Evolutionary conservation across 2,888 invertebrate genomes (phyloP), one percentile per base, ranked within the genome.

Genomic region (Eupeodes latifasciatus): DNA sequence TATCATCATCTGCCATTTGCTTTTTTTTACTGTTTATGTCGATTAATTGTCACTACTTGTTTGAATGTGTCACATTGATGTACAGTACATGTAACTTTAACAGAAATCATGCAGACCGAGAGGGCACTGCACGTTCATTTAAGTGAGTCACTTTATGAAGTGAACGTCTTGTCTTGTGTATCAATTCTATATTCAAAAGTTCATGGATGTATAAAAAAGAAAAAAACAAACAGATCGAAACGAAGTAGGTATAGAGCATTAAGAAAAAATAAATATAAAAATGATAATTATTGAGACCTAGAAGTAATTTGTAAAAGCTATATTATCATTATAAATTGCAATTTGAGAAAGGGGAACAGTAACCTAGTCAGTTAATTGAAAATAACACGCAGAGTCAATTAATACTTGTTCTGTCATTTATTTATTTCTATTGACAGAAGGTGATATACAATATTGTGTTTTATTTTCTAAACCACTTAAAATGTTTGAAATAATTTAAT

Each of bases 281-380:
- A 51, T 19, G 4, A 19, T 47, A 44, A 19, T 36, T 47, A 27
- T 27, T 1, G 27, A 49, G 66, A 49, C 27, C 9, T 49, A 7
- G 5, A 10, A 36, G 16, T 69, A 71, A 71, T 55, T 71, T 44
- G 12, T 55, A 19, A n/a, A 71, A 51, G 12, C 55, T 6, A 40
- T 4, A 55, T 9, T 34, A 59, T 34, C 27, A 1, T 2, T 14
- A n/a, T 7, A 11, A 7, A 40, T 36, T 49, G 53, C 27, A 36
- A 12, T 69, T 11, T 55, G 12, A 9, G 7, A 55, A 69, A 55
- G 11, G 55, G 19, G 36, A 40, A 55, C 55, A 71, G 19, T 55
- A 36, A 71, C 69, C 69, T 40, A 71, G 53, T 71, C 40, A 44
- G 40, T 55, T 55, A 71, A 71, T 71, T 71, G 40, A 71, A 71